Evolutionary conservation across 2,113 vertebrate genomes (phyloP).

Genomic region (Triplophysa rosa): DNA sequence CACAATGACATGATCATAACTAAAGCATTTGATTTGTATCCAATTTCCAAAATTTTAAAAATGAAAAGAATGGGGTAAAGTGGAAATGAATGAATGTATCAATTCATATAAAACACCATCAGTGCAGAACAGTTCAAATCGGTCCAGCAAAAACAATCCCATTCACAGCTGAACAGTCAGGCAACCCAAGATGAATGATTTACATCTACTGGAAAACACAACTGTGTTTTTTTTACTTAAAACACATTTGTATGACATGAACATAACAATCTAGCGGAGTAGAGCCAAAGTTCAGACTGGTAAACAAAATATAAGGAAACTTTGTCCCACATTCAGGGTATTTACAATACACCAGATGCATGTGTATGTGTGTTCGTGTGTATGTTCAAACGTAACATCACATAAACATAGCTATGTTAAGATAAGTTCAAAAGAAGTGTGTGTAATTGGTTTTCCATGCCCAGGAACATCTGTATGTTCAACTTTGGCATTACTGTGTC

Average conservation of each 20-base stretch:
- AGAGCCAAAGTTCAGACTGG: not conserved
- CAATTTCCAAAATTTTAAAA: too few species aligned
- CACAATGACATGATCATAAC: too few species aligned
- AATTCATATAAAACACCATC: not conserved
- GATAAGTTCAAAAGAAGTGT: not conserved
- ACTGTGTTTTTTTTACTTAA: constrained; percentile 22
- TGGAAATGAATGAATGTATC: not conserved
- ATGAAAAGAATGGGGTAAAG: not conserved
- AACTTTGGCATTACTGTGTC: not conserved
- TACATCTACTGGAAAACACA: constrained; percentile 18
- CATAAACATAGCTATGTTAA: not conserved
- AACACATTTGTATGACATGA: constrained; percentile 10
- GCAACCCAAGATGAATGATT: not conserved
- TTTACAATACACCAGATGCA: not conserved
- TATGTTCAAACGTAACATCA: not conserved
- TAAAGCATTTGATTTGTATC: not conserved
- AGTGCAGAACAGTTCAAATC: not conserved
- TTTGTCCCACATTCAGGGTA: constrained; percentile 5
- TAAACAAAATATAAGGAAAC: constrained; percentile 1
- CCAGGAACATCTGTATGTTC: not conserved
- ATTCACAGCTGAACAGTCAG: constrained; percentile 15
- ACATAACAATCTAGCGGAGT: constrained; percentile 14
- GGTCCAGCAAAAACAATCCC: constrained; percentile 13
- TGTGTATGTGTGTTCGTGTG: not conserved
- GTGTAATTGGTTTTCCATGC: constrained; percentile 28